Evolutionary conservation across 2,113 vertebrate genomes (phyloP), one percentile per base, ranked within the genome.

Genomic region (Forbesichthys agassizii): DNA sequence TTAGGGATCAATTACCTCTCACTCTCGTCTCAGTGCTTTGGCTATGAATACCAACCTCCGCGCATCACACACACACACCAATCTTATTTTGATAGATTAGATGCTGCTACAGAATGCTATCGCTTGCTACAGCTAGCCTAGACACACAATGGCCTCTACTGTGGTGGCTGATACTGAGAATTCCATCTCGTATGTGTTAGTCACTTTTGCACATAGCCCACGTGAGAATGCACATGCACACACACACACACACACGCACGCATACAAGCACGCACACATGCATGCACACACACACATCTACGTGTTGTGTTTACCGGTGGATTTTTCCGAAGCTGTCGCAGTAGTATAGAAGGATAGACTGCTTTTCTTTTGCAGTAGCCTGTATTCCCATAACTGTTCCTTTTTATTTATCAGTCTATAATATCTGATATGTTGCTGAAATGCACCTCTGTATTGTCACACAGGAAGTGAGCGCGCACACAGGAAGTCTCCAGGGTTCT

Each of bases 1-100:
- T 79, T 57, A 77, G 84, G 83, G 81, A 87, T 88, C 80, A 80
- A 79, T 87, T 86, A 87, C 73, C 46, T 8, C 52, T 83, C 74
- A 64, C 73, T 87, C 73, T 69, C 10, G 14, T 83, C 61, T 63
- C 71, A 74, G 68, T 54, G 76, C 81, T 69, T 74, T 51, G 63
- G 75, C 67, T 67, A 60, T 76, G 73, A 82, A 87, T 82, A 73
- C 77, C 68, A 62, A 7, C 20, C 36, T 61, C 11, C 14, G 11
- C 61, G n/a, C 33, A 33, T 47, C 53, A 42, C 8, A 57, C 52
- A 8, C 71, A 33, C 5, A 49, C 51, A 14, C n/a, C 64, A 51
- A 61, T 63, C 56, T 73, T 48, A 16, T 48, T 71, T 14, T 61
- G 66, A 80, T 68, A 77, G 63, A 9, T 61, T 61, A 79, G 73